phyloP scores from a whole-genome alignment of 2,797 vertebrate genomes.

The Phyllotis vaccarum region DNA sequence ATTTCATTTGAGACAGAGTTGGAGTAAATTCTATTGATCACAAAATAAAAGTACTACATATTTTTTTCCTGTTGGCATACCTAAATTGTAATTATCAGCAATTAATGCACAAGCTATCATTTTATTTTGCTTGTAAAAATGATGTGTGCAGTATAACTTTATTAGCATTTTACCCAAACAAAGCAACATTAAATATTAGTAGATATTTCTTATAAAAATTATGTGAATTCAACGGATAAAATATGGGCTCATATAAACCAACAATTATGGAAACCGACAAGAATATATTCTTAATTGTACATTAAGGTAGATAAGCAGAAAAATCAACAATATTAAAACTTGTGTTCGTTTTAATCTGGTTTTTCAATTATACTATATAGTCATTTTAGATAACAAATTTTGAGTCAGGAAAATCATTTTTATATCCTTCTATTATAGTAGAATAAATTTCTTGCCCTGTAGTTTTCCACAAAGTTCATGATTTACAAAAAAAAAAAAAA shows the following conservation, averaged over 20 bases:
- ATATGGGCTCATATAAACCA: constrained; percentile 28
- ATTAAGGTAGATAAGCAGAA: constrained; percentile 17
- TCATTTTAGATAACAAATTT: background rate
- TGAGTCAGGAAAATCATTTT: background rate
- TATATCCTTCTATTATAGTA: background rate
- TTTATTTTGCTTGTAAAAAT: background rate
- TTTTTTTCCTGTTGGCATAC: background rate
- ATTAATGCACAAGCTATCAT: background rate
- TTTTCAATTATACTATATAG: background rate
- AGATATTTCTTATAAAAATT: constrained; percentile 65
- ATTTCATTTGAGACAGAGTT: constrained; percentile 10
- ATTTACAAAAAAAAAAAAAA: background rate
- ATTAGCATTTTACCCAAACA: constrained; percentile 2
- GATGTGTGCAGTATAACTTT: background rate
- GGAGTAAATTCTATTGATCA: background rate
- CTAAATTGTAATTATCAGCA: constrained; percentile 4
- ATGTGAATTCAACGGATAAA: constrained; percentile 54
- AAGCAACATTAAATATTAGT: background rate
- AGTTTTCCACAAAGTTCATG: background rate
- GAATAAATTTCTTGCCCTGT: background rate
- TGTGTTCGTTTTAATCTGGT: background rate
- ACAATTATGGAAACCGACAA: background rate
- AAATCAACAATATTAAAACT: background rate
- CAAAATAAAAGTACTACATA: constrained; percentile 8
- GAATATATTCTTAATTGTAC: constrained; percentile 1